Conservation (phyloP, 2,113 vertebrate genomes). For the Malurus alboscapulatus region DNA sequence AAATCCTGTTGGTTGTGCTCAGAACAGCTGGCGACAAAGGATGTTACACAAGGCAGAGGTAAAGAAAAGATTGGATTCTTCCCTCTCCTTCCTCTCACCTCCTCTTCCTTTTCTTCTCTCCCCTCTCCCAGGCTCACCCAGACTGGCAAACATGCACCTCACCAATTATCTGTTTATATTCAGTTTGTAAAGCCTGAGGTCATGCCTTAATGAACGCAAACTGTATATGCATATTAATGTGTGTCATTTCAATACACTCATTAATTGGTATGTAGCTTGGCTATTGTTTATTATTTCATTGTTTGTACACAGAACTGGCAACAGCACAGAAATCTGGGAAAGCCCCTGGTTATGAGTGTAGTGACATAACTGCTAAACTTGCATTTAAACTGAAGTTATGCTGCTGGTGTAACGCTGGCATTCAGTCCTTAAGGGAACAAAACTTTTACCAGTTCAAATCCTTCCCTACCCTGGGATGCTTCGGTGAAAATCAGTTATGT, state of each 20-base stretch:
- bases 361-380: fast-evolving
- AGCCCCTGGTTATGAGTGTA: fast-evolving
- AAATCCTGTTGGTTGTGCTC: background rate
- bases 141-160: background rate
- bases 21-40: background rate
- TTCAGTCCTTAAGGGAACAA: background rate
- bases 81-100: background rate
- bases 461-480: background rate
- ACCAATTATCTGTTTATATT: background rate
- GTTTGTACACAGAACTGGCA: background rate
- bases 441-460: background rate
- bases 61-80: background rate
- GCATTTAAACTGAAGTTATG: background rate
- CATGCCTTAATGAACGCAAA: background rate
- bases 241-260: background rate
- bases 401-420: background rate
- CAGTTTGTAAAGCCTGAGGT: background rate
- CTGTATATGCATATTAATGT: background rate
- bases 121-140: background rate
- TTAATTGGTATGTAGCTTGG: background rate
- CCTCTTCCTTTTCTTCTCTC: background rate
- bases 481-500: fast-evolving
- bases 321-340: background rate
- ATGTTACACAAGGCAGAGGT: background rate
- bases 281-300: fast-evolving